Base-by-base conservation (phyloP, 2,888 invertebrate species). In the Eugnorisma glareosa region DNA sequence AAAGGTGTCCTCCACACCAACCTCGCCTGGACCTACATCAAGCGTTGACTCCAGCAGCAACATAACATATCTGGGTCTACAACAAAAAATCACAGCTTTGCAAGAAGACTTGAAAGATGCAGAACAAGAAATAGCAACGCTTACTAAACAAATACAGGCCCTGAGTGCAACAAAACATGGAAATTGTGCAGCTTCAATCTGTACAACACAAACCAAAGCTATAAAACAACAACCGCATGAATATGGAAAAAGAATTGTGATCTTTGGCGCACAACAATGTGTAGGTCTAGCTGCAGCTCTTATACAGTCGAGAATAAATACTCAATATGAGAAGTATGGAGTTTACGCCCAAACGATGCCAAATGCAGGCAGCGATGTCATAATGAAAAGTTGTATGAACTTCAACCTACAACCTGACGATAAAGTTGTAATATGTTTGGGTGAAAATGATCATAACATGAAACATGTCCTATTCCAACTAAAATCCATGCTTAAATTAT, bases 361-460 rank as follows among this genome's bases (percentile, higher is more conserved):
- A 35, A 59, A 74, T 21, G 68, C 74, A 24, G 37, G 45, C 5
- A 74, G 73, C 13, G 73, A 74, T 57, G 21, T 51, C 31, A 73
- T 73, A 43, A 40, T 24, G 24, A 67, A 66, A 40, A 54, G 51
- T 31, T 73, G 73, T 66, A 57, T 15, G 4, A 73, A 57, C 10
- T 37, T 35, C 21, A 43, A 43, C 31, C 24, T 57, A 7, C 24
- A n/a, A 43, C 43, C 54, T 43, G 66, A 24, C 40, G 66, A 73
- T 54, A 73, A 73, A 73, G 64, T 73, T 64, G 51, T 73, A 43
- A 24, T 73, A 54, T 73, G 28, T 54, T 31, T 73, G 28, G 73
- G 66, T 54, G 73, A 73, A 73, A 73, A 73, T 73, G 35, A 73
- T 15, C 1, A 45, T 35, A 73, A 67, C 15, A 45, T 57, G 10